Evolutionary conservation across 1,140 invertebrate genomes (phyloP), one percentile per base, ranked within the genome.

Genomic region (Polypedilum vanderplanki): DNA sequence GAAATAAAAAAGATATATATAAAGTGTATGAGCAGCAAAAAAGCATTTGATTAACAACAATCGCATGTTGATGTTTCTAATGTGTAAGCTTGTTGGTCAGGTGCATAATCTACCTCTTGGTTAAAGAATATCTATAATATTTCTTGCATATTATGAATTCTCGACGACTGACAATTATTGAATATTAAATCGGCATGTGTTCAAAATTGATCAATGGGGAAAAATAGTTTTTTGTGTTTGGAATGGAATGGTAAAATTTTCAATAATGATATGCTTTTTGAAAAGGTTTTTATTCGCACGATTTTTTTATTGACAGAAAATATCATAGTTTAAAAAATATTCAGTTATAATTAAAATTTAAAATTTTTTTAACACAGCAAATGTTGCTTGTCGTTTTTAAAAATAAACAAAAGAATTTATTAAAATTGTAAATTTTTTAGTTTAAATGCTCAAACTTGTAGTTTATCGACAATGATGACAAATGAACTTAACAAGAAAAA

Each of bases 41-140:
- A 57, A 57, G 17, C 65, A 70, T 70, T 70, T 70, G 65, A 70
- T 70, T 70, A 70, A 70, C 65, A 70, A 20, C 65, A 70, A 70
- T 70, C 65, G 65, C 65, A 70, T 70, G 65, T 20, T 22, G 65
- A 20, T 22, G 17, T 70, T 18, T 70, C 17, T 70, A 70, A 70
- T 70, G 20, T 70, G 65, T 22, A 70, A 20, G 65, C 17, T 20
- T 70, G n/a, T 70, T 20, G 17, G 20, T 70, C 65, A 70, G 65
- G 65, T 70, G 65, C 65, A 70, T 70, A 70, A 70, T 70, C 20
- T 70, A 70, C 65, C 65, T 70, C 17, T 70, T 70, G 65, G 65
- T 15, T 57, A 57, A 57, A 57, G 12, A 46, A 46, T 46, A 57
- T 57, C 46, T 57, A 57, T 57, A 57, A n/a, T 57, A n/a, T 57